These are phyloP conservation scores for Heliothis peltigera DNA, from an alignment of 2,888 invertebrate genomes.

Conservation along the genomic window DNA sequence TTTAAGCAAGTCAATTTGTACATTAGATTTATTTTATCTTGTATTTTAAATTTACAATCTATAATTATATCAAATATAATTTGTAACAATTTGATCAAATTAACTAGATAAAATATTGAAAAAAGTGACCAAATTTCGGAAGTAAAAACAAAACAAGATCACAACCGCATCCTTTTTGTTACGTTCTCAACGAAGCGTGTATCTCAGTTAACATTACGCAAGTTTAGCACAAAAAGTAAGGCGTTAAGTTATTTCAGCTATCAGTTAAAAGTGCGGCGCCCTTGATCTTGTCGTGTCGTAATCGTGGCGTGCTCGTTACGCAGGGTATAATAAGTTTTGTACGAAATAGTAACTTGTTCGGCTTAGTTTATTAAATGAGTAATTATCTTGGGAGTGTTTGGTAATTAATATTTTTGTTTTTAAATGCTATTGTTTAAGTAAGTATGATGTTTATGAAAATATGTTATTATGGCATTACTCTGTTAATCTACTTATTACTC, in stretches of 20 bases:
- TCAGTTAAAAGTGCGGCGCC: slow-evolving; percentile 60
- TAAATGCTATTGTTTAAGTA: not conserved
- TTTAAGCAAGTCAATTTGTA: too few species aligned
- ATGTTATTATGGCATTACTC: too few species aligned
- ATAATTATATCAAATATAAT: not conserved
- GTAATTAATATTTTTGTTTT: slow-evolving; percentile 20
- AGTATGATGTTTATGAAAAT: too few species aligned
- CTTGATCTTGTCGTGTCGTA: slow-evolving; percentile 74
- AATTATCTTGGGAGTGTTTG: slow-evolving; percentile 3
- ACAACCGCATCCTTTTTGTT: slow-evolving; percentile 11
- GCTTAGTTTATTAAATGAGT: slow-evolving; percentile 19
- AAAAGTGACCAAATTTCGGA: slow-evolving; percentile 24
- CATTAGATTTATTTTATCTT: not conserved
- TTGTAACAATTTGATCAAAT: not conserved
- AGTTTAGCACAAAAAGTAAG: slow-evolving; percentile 25
- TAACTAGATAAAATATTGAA: not conserved
- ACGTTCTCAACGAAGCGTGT: slow-evolving; percentile 33
- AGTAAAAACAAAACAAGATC: slow-evolving; percentile 30
- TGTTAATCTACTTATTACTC: too few species aligned
- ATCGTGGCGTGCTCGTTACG: slow-evolving; percentile 38
- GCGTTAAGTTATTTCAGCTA: slow-evolving; percentile 39
- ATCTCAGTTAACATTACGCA: slow-evolving; percentile 44
- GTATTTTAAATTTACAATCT: not conserved
- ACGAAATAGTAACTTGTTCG: slow-evolving; percentile 13
- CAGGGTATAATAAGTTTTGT: slow-evolving; percentile 22